Evolutionary conservation across 2,888 invertebrate genomes (phyloP).

Genomic region (Achlya flavicornis): DNA sequence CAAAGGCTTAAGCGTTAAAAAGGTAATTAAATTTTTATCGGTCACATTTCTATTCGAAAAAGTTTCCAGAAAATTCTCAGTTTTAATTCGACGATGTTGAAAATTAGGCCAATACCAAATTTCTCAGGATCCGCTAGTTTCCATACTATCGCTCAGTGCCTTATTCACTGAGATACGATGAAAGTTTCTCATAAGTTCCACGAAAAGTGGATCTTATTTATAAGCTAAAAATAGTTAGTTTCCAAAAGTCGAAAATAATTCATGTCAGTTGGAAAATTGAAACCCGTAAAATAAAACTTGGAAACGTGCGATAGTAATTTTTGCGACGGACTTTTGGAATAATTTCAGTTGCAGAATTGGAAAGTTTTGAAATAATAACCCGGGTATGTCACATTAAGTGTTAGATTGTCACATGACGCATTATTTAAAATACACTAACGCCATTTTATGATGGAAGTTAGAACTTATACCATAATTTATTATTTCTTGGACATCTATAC

Average conservation of each 20-base stretch:
- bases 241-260: slow-evolving; percentile 19
- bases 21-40: too few relatives aligned
- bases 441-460: too few relatives aligned
- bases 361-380: not conserved
- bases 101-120: slow-evolving; percentile 4
- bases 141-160: slow-evolving; percentile 28
- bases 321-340: not conserved
- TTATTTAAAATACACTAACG: too few relatives aligned
- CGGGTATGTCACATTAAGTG: too few relatives aligned
- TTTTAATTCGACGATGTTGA: not conserved
- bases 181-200: slow-evolving; percentile 54
- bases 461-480: too few relatives aligned
- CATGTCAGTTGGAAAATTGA: slow-evolving; percentile 12
- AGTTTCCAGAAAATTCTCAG: too few relatives aligned
- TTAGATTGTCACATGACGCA: too few relatives aligned
- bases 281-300: slow-evolving; percentile 7
- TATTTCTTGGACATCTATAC: not conserved
- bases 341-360: not conserved
- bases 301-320: not conserved
- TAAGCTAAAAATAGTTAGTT: slow-evolving; percentile 35
- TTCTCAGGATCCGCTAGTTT: slow-evolving; percentile 16
- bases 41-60: too few relatives aligned
- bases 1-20: too few relatives aligned
- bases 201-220: slow-evolving; percentile 40
- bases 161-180: slow-evolving; percentile 53